phyloP scores from a whole-genome alignment of 2,797 vertebrate genomes.

The Melopsittacus undulatus region DNA sequence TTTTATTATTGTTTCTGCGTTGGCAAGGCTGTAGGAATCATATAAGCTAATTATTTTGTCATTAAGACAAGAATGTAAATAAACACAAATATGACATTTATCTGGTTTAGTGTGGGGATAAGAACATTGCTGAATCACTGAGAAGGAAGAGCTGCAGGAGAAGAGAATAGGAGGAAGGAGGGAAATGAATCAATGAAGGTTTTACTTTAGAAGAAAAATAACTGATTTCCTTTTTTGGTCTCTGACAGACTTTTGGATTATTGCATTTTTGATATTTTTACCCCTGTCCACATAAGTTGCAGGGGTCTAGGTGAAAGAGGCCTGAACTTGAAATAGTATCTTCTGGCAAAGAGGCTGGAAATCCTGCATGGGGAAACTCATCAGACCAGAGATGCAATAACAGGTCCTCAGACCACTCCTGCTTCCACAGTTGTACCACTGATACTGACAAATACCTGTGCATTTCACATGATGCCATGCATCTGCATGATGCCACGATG shows the following conservation, averaged over 20 bases:
- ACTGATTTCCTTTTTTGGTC: not conserved
- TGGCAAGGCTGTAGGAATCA: not conserved
- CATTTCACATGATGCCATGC: not conserved
- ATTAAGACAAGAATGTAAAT: not conserved
- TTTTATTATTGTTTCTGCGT: not conserved
- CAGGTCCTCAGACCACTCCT: not conserved
- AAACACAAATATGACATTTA: not conserved
- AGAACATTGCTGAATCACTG: not conserved
- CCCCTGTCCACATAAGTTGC: not conserved
- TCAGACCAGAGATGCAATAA: not conserved
- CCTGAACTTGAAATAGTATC: not conserved
- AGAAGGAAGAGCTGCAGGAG: not conserved
- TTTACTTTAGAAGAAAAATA: not conserved
- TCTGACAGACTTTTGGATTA: not conserved
- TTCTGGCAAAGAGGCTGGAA: not conserved
- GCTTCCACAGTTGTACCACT: rapidly evolving
- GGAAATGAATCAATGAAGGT: conserved; percentile 8
- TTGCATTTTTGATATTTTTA: not conserved
- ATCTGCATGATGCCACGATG: not conserved
- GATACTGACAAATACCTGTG: not conserved
- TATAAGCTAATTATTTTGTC: not conserved
- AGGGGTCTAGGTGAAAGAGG: not conserved
- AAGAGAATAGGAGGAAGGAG: conserved; percentile 21
- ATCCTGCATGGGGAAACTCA: not conserved
- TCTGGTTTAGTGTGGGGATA: not conserved